Evolutionary conservation across 2,888 invertebrate genomes (phyloP).

Genomic region (Pristionchus japonicus): DNA sequence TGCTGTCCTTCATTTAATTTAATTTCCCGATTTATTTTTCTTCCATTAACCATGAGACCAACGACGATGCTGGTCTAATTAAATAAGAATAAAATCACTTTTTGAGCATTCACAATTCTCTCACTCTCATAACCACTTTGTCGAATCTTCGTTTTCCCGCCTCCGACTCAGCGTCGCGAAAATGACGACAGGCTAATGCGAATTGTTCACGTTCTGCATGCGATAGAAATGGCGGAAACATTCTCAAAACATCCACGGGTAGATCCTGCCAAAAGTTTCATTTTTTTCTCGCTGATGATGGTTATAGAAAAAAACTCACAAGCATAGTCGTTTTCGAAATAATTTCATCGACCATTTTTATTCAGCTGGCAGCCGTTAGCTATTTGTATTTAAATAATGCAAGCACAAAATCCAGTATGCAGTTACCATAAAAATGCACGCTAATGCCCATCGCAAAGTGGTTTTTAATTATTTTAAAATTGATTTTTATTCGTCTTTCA

Average conservation of each 20-base stretch:
- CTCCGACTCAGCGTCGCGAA: not conserved
- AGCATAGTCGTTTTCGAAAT: not conserved
- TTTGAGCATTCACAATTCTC: not conserved
- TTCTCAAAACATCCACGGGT: not conserved
- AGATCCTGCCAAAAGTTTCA: too few relatives aligned
- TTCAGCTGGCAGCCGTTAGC: too few relatives aligned
- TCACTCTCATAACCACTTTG: not conserved
- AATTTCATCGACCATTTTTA: not conserved
- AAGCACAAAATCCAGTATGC: too few relatives aligned
- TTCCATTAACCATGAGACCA: not conserved
- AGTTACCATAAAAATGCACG: too few relatives aligned
- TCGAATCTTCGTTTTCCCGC: not conserved
- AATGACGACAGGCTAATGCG: not conserved
- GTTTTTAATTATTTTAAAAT: too few relatives aligned
- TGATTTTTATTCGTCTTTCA: slow-evolving; percentile 53
- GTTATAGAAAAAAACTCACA: not conserved
- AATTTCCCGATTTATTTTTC: not conserved
- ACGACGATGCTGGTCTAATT: not conserved
- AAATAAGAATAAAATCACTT: not conserved
- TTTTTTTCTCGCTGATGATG: too few relatives aligned
- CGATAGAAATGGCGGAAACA: not conserved
- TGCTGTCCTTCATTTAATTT: not conserved
- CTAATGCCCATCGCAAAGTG: too few relatives aligned
- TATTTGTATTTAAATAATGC: too few relatives aligned
- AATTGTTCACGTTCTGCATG: not conserved